Percentiles rank a stretch among this genome's conserved stretches.
These are phyloP conservation scores for Troglohyphantes excavatus DNA, from an alignment of 2,888 invertebrate genomes.

Conservation along the genomic window DNA sequence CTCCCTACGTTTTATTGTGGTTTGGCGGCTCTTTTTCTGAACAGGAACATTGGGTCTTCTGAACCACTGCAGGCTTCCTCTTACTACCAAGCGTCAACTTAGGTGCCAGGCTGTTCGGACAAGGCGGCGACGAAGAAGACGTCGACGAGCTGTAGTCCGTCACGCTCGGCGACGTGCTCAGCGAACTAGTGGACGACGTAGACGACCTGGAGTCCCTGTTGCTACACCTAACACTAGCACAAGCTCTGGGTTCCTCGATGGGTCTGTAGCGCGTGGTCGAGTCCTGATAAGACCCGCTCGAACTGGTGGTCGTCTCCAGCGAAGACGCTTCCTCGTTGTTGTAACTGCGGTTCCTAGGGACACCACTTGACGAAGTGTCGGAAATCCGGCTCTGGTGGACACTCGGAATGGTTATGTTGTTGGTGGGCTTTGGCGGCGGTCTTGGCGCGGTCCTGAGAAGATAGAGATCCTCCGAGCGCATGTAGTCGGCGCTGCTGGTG, in stretches of 20 bases:
- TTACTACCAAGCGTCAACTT: neutral
- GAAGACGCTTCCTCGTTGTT: neutral
- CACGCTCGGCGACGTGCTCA: constrained; percentile 73
- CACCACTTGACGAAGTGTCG: constrained; percentile 23
- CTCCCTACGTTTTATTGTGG: too few species aligned
- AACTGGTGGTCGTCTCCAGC: constrained; percentile 13
- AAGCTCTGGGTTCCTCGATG: constrained; percentile 45
- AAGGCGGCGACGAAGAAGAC: constrained; percentile 70
- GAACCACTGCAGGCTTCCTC: constrained; percentile 5
- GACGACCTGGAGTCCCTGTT: constrained; percentile 65
- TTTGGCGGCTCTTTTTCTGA: too few species aligned
- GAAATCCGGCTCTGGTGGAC: constrained; percentile 47
- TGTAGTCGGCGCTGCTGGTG: constrained; percentile 68
- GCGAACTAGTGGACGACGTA: constrained; percentile 68
- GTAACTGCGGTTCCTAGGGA: neutral
- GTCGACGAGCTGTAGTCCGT: constrained; percentile 76
- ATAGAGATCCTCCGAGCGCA: constrained; percentile 71
- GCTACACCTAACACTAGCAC: constrained; percentile 12
- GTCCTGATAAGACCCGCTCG: constrained; percentile 49
- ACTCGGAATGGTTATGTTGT: constrained; percentile 16
- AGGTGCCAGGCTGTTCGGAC: constrained; percentile 20
- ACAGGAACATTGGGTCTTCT: neutral
- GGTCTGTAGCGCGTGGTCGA: constrained; percentile 8
- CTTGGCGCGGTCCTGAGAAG: constrained; percentile 15
- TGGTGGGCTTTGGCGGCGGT: constrained; percentile 44